Conservation (phyloP, 2,888 invertebrate genomes). For the Carterocephalus palaemon region DNA sequence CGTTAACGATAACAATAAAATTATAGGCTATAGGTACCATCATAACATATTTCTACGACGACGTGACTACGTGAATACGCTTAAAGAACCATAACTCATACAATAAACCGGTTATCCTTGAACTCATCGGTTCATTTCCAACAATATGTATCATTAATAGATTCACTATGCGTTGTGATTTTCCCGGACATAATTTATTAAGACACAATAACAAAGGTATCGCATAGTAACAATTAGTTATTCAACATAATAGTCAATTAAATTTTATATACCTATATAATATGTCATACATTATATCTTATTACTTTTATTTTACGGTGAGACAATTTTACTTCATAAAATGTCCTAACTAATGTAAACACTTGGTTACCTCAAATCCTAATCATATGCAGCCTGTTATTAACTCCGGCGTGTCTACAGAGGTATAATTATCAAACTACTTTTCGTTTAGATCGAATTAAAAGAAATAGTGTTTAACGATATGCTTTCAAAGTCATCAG, state of each 20-base stretch:
- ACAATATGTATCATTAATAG: constrained; percentile 33
- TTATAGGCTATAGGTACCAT: constrained; percentile 17
- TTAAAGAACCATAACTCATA: constrained; percentile 21
- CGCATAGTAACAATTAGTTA: too few species aligned
- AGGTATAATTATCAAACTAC: constrained; percentile 25
- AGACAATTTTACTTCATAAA: too few species aligned
- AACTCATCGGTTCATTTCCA: constrained; percentile 45
- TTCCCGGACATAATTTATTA: not conserved
- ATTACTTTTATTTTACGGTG: too few species aligned
- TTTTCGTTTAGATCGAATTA: constrained; percentile 25
- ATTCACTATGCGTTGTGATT: constrained; percentile 1
- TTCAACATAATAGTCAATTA: too few species aligned
- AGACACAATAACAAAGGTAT: too few species aligned
- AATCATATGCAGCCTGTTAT: constrained; percentile 33
- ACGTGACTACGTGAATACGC: constrained; percentile 16
- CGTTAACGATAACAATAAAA: constrained; percentile 21
- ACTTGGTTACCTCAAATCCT: not conserved
- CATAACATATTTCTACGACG: constrained; percentile 11
- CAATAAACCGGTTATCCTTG: constrained; percentile 46
- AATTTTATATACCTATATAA: too few species aligned
- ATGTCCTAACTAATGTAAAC: not conserved
- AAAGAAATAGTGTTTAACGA: constrained; percentile 24
- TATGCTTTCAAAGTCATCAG: constrained; percentile 24
- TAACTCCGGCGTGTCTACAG: constrained; percentile 27
- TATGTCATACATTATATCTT: too few species aligned